Base-by-base conservation (phyloP, 2,888 invertebrate genomes). In the Yponomeuta sedellus region DNA sequence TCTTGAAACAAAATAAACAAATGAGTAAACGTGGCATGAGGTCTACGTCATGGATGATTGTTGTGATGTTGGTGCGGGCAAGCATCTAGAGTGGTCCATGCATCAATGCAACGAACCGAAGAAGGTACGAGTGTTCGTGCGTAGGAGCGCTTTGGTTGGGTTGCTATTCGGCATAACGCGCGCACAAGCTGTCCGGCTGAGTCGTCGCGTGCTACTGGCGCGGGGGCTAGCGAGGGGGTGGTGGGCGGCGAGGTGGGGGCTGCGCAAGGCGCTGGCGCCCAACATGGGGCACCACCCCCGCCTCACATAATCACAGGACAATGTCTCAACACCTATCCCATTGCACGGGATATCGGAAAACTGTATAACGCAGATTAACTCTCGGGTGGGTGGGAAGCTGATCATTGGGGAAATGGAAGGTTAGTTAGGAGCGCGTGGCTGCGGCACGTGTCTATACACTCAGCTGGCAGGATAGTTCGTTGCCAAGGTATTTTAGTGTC, bases 1-100 rank as follows among this genome's bases (percentile, higher is more conserved):
- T 34, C 5, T 59, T 65, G 59, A 40, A 63, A 66, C 63, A 64
- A 64, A 64, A 68, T 68, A 69, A 65, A 64, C 68, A 44, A 64
- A 64, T 62, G 39, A 19, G 62, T 22, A 59, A 19, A 19, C 12
- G 44, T 44, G 20, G 40, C 62, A 67, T 67, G 66, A 65, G 39
- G 39, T 67, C 69, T 66, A 70, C 67, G 67, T 68, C 20, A 57
- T 64, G 25, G 19, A 59, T 65, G 65, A 40, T 34, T 58, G 65
- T 57, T 52, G 25, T 44, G 58, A 59, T 59, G 59, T 22, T 16
- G 22, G 65, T 65, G 65, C 65, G 56, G 57, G 64, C 73, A 90
- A 90, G 90, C 90, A 77, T 86, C 89, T 90, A 91, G 80, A 78
- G 87, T 89, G 90, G 90, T 84, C 79, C 90, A 90, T 91, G 90